Evolutionary conservation across 2,888 invertebrate species (phyloP).

Genomic region (Mythimna lalbum): DNA sequence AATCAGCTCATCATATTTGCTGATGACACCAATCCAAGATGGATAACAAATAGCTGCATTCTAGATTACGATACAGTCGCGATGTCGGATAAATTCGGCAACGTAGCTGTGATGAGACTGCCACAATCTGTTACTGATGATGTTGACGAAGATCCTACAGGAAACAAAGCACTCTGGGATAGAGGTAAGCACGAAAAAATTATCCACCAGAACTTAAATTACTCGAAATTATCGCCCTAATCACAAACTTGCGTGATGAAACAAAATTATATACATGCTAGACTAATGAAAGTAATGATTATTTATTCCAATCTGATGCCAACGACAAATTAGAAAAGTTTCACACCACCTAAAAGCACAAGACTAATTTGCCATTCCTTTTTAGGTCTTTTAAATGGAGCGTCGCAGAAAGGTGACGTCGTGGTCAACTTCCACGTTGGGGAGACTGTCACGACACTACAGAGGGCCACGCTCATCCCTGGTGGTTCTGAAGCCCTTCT

Average conservation of each 20-base stretch:
- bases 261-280: conserved; percentile 89
- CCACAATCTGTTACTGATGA: conserved; percentile 98
- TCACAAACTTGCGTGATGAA: conserved; percentile 77
- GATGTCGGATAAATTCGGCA: conserved; percentile 99
- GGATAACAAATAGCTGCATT: conserved; percentile 97
- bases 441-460: conserved; percentile 98
- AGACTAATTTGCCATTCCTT: conserved; percentile 37
- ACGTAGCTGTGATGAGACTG: conserved; percentile 96
- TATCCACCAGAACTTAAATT: not conserved
- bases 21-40: conserved; percentile 98
- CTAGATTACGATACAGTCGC: conserved; percentile 99
- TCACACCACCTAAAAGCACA: not conserved
- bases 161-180: conserved; percentile 99
- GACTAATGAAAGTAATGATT: conserved; percentile 90
- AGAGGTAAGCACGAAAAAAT: conserved; percentile 86
- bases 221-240: not conserved
- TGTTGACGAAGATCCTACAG: conserved; percentile 99
- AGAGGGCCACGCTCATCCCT: conserved; percentile 98
- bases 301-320: conserved; percentile 74
- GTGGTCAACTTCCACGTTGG: conserved; percentile 98
- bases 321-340: conserved; percentile 3
- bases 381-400: conserved; percentile 97
- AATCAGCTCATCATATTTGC: conserved; percentile 99
- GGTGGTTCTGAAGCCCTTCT: conserved; percentile 99
- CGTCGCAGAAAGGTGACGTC: conserved; percentile 99